Evolutionary conservation across 1,140 invertebrate species (phyloP), one percentile per base, ranked within the genome.

Genomic region (Tetranychus cinnabarinus): DNA sequence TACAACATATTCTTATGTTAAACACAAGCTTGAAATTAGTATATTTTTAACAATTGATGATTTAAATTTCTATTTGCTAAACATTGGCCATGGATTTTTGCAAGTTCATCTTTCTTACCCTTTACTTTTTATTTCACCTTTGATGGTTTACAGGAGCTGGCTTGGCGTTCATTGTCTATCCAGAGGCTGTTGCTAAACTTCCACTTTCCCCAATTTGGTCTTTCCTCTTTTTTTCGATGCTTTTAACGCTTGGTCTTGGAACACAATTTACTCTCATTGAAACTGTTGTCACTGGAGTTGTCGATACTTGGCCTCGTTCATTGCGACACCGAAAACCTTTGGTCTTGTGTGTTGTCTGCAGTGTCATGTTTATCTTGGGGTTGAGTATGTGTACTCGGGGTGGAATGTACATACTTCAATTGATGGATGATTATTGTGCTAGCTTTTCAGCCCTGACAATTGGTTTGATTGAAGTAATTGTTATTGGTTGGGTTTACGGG

Each of bases 401-500:
- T 37, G 77, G 77, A 35, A 76, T 77, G 67, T 77, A 75, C 64
- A 69, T 78, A 42, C 72, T 78, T 56, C 75, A 77, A 64, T 63
- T 78, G 55, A 74, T 78, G 68, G 75, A 77, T 66, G 72, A 73
- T 64, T 77, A 75, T 66, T 74, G 73, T 52, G 75, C 73, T 37
- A 74, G 73, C 66, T 74, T 74, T 50, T 71, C 75, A n/a, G 66
- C 77, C 10, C 65, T 77, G 8, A 50, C 76, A 66, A 67, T 72
- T 42, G 73, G 71, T 35, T 62, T 86, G 54, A 75, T 77, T 39
- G 85, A 88, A 71, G 81, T 84, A 60, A 78, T 86, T 54, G 75
- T 85, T 0, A 81, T 88, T 39, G 80, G 81, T 10, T 88, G 84
- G 83, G 77, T 88, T 2, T 88, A 88, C 69, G 85, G 85, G 0